These are phyloP conservation scores for Aphrophora alni DNA, from an alignment of 2,888 invertebrate species.

Conservation along the genomic window DNA sequence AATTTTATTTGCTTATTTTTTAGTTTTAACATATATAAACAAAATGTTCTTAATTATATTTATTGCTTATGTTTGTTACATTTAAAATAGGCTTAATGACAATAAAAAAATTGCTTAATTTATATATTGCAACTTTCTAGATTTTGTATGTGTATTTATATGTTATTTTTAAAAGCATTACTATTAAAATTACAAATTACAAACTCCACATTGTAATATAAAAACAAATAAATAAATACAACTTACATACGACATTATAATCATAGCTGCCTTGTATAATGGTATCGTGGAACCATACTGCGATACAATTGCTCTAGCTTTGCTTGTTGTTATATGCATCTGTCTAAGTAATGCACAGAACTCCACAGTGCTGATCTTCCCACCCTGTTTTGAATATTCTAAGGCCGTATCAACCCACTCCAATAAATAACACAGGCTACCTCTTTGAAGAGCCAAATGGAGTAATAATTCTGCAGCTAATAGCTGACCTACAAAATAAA, in stretches of 20 bases:
- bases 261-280: conserved; percentile 63
- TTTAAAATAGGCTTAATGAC: too few species aligned
- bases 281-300: conserved; percentile 50
- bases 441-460: conserved; percentile 65
- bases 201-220: too few species aligned
- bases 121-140: too few species aligned
- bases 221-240: too few species aligned
- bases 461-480: conserved; percentile 63
- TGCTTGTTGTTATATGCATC: conserved; percentile 37
- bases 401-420: conserved; percentile 70
- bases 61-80: too few species aligned
- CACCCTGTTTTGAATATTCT: conserved; percentile 54
- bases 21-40: too few species aligned
- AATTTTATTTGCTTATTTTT: too few species aligned
- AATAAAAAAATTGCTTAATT: too few species aligned
- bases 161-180: too few species aligned
- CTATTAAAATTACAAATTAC: too few species aligned
- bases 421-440: conserved; percentile 64
- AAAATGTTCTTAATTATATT: too few species aligned
- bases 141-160: too few species aligned
- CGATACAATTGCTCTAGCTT: conserved; percentile 27
- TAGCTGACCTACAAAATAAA: conserved; percentile 54
- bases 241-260: conserved; percentile 61
- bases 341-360: conserved; percentile 40
- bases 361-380: conserved; percentile 41